phyloP scores from a whole-genome alignment of 2,888 invertebrate genomes.

The Tolmerus cingulatus region DNA sequence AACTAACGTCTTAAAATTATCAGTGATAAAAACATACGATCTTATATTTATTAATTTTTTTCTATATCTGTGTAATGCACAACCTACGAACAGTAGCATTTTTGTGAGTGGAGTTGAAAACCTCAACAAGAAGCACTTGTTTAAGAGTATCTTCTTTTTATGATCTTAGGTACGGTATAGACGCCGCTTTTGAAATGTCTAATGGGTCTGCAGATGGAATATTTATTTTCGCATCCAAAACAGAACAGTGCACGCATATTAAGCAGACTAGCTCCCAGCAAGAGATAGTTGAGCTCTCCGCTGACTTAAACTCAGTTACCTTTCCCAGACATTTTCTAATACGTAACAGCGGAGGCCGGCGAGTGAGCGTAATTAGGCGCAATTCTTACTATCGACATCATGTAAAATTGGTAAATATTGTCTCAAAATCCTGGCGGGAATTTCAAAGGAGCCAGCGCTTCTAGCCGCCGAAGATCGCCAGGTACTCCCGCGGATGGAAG shows the following conservation, averaged over 20 bases:
- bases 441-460: background rate
- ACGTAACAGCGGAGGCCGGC: constrained; percentile 1
- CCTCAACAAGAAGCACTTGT: background rate
- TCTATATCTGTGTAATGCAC: background rate
- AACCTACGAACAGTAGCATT: background rate
- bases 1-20: too few species aligned
- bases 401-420: constrained; percentile 37
- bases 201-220: background rate
- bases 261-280: background rate
- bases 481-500: background rate
- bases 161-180: background rate
- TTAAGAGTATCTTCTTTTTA: background rate
- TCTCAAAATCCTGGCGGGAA: constrained; percentile 33
- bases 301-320: background rate
- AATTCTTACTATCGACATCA: constrained; percentile 28
- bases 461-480: background rate
- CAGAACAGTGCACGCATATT: background rate
- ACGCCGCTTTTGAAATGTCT: background rate
- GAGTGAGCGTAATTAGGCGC: constrained; percentile 22
- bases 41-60: background rate
- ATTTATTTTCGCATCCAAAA: background rate
- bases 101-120: background rate
- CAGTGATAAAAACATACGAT: too few species aligned
- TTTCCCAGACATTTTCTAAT: background rate
- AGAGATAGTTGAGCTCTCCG: background rate